Conservation (phyloP, 92 coral and sea anemone species). For the Epizoanthus illoricatus region DNA sequence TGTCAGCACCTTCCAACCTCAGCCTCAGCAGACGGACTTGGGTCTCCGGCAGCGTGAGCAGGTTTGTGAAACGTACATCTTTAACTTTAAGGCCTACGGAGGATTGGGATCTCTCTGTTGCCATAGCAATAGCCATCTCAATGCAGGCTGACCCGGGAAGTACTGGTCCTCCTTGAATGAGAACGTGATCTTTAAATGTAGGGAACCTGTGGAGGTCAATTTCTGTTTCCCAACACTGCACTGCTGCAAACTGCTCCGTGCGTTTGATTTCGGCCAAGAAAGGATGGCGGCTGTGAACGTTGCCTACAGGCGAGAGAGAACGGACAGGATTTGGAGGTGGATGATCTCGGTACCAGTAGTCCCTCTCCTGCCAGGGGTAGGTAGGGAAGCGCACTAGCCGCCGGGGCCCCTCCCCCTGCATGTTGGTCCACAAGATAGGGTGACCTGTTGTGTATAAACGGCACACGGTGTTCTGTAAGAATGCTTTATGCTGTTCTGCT, state of each 20-base stretch:
- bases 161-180: conserved; percentile 71
- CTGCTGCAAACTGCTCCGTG: conserved; percentile 73
- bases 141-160: conserved; percentile 87
- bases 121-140: conserved; percentile 92
- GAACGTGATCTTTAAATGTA: conserved; percentile 74
- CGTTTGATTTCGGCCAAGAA: conserved; percentile 50
- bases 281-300: conserved; percentile 51
- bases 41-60: conserved; percentile 73
- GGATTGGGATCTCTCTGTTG: conserved; percentile 50
- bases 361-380: conserved; percentile 82
- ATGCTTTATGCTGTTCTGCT: conserved; percentile 63
- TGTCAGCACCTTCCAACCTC: conserved; percentile 44
- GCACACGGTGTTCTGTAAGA: conserved; percentile 75
- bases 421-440: conserved; percentile 64
- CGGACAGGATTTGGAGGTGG: conserved; percentile 51
- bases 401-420: conserved; percentile 54
- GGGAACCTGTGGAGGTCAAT: conserved; percentile 75
- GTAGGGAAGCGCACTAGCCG: conserved; percentile 68
- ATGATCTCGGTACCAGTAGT: conserved; percentile 67
- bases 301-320: conserved; percentile 19
- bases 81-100: conserved; percentile 47
- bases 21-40: conserved; percentile 65
- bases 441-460: conserved; percentile 64
- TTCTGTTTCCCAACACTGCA: conserved; percentile 83
- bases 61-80: conserved; percentile 67